Evolutionary conservation across 2,113 vertebrate genomes (phyloP).

Genomic region (Garra rufa): DNA sequence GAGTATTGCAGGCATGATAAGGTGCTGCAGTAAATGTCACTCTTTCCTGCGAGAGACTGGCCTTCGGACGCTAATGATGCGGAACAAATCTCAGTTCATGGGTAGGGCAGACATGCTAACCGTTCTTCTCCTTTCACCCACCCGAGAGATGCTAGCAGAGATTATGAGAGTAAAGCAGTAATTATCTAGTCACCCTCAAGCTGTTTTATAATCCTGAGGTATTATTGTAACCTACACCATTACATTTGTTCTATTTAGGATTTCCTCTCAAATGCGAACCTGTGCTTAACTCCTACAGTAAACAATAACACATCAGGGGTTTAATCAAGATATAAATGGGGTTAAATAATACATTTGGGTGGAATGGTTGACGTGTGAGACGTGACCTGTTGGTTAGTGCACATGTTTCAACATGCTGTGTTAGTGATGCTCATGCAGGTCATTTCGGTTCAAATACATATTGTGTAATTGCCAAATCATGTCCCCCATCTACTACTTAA

Average conservation of each 20-base stretch:
- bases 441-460: not conserved
- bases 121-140: conserved; percentile 12
- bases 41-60: conserved; percentile 27
- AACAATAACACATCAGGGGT: not conserved
- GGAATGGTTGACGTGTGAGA: not conserved
- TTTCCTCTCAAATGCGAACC: not conserved
- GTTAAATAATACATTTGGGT: not conserved
- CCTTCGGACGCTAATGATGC: conserved; percentile 36
- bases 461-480: not conserved
- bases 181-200: conserved; percentile 13
- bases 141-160: conserved; percentile 8
- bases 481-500: not conserved
- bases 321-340: not conserved
- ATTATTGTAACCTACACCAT: conserved; percentile 16
- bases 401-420: conserved; percentile 4
- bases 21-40: conserved; percentile 41
- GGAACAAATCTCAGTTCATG: conserved; percentile 42
- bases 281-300: not conserved
- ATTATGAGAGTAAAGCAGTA: conserved; percentile 20
- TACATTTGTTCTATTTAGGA: conserved; percentile 26
- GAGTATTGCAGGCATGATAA: conserved; percentile 3
- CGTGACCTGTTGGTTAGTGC: not conserved
- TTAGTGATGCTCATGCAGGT: not conserved
- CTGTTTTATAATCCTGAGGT: not conserved
- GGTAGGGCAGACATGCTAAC: conserved; percentile 21